Percentiles rank a stretch among this genome's conserved stretches.
Evolutionary conservation across 1,140 invertebrate genomes (phyloP).

Genomic region (Subanguina moxae): DNA sequence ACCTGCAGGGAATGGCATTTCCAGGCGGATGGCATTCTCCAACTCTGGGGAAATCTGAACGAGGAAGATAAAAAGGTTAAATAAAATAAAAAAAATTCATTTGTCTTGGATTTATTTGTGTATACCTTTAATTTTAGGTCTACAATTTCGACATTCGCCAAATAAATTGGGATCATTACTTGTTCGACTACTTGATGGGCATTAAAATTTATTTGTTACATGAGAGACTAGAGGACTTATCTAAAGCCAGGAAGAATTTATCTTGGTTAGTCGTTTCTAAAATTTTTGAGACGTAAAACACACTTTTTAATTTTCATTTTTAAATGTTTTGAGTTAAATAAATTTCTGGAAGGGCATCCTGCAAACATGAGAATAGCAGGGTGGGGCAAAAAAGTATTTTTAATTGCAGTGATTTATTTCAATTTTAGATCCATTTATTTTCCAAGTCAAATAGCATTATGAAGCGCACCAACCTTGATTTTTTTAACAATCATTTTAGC

Average conservation of each 20-base stretch:
- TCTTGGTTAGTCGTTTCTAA: slow-evolving; percentile 18
- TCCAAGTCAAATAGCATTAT: too few relatives aligned
- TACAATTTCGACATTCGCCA: slow-evolving; percentile 58
- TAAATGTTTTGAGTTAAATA: slow-evolving; percentile 10
- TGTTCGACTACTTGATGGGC: slow-evolving; percentile 59
- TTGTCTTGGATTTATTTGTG: not conserved
- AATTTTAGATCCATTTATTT: too few relatives aligned
- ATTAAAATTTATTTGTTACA: slow-evolving; percentile 54
- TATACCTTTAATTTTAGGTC: slow-evolving; percentile 41
- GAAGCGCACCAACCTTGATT: too few relatives aligned
- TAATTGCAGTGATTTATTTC: too few relatives aligned
- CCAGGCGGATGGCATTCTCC: slow-evolving; percentile 43
- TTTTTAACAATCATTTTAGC: too few relatives aligned
- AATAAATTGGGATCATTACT: slow-evolving; percentile 53
- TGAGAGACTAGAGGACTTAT: slow-evolving; percentile 49
- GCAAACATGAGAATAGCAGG: too few relatives aligned
- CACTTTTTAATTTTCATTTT: slow-evolving; percentile 15
- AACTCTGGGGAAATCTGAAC: slow-evolving; percentile 43
- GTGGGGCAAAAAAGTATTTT: too few relatives aligned
- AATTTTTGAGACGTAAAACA: not conserved
- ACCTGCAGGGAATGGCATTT: slow-evolving; percentile 56
- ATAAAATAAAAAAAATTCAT: not conserved
- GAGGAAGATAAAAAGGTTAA: slow-evolving; percentile 50
- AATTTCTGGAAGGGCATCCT: not conserved
- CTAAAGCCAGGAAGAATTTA: slow-evolving; percentile 37